Evolutionary conservation across 2,113 vertebrate genomes (phyloP).

Genomic region (Silurus meridionalis): DNA sequence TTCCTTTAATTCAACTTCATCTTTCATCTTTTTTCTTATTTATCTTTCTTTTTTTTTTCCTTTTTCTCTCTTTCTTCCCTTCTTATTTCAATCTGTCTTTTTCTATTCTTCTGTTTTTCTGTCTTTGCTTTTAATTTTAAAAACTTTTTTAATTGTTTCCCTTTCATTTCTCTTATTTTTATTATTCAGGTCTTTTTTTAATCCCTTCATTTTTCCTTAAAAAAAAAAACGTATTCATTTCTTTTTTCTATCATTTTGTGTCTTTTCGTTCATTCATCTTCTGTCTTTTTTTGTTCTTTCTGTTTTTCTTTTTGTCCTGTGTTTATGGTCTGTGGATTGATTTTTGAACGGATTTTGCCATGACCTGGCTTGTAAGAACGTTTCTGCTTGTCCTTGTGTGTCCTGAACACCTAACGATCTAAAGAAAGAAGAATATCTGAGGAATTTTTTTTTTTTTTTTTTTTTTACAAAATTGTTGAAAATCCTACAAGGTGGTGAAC

Average conservation of each 20-base stretch:
- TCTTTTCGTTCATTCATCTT: neutral
- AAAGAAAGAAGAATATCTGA: constrained; percentile 16
- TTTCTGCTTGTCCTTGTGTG: constrained; percentile 49
- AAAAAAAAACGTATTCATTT: neutral
- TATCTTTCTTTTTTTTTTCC: neutral
- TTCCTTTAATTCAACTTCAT: neutral
- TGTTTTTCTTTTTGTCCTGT: neutral
- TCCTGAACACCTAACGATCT: neutral
- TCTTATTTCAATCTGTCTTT: neutral
- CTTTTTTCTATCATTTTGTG: neutral
- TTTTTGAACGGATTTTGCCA: neutral
- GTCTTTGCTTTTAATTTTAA: neutral
- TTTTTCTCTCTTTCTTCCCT: neutral
- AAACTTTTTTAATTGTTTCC: neutral
- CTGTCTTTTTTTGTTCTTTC: neutral
- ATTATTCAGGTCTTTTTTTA: neutral
- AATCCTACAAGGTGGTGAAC: neutral
- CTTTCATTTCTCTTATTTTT: neutral
- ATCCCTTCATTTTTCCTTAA: too few relatives aligned
- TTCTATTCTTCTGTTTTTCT: neutral
- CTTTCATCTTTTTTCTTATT: neutral
- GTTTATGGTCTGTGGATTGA: neutral
- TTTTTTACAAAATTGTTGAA: neutral
- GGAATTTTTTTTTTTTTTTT: neutral
- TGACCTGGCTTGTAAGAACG: constrained; percentile 44